Conservation (phyloP, 2,113 vertebrate genomes). For the Trogon surrucura region DNA sequence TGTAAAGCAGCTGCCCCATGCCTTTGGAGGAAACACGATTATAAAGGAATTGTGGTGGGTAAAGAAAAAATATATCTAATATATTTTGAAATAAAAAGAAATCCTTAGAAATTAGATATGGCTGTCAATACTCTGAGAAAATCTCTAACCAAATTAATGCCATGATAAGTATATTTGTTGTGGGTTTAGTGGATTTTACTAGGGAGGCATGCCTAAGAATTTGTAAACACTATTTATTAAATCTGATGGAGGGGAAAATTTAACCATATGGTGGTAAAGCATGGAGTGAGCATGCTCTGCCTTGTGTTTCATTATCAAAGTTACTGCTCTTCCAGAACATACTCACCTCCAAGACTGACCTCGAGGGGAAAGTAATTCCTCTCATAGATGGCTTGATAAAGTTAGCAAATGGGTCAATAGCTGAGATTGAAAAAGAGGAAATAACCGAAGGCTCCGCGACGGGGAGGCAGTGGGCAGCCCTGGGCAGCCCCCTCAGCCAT, state of each 20-base stretch:
- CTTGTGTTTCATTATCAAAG: not conserved
- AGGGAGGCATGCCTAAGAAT: constrained; percentile 52
- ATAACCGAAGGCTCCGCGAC: not conserved
- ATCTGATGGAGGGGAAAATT: constrained; percentile 41
- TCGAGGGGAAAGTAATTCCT: not conserved
- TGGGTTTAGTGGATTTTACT: constrained; percentile 48
- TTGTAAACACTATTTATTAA: constrained; percentile 61
- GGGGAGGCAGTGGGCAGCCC: not conserved
- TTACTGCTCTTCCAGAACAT: not conserved
- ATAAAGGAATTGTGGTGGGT: constrained; percentile 38
- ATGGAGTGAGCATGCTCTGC: not conserved
- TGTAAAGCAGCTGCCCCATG: constrained; percentile 9
- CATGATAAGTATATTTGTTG: constrained; percentile 45
- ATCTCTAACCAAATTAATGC: constrained; percentile 63
- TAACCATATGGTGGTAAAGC: constrained; percentile 21
- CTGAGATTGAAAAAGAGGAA: not conserved
- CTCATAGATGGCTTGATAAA: not conserved
- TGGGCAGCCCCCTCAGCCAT: rapidly evolving
- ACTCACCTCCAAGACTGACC: not conserved
- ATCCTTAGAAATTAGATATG: constrained; percentile 62
- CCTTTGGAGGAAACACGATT: constrained; percentile 23
- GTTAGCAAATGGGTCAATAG: not conserved
- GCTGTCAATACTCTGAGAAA: constrained; percentile 58
- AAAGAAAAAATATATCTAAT: constrained; percentile 50
- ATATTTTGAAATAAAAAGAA: constrained; percentile 62